Evolutionary conservation across 2,797 vertebrate species (phyloP).

Genomic region (Astyanax mexicanus): DNA sequence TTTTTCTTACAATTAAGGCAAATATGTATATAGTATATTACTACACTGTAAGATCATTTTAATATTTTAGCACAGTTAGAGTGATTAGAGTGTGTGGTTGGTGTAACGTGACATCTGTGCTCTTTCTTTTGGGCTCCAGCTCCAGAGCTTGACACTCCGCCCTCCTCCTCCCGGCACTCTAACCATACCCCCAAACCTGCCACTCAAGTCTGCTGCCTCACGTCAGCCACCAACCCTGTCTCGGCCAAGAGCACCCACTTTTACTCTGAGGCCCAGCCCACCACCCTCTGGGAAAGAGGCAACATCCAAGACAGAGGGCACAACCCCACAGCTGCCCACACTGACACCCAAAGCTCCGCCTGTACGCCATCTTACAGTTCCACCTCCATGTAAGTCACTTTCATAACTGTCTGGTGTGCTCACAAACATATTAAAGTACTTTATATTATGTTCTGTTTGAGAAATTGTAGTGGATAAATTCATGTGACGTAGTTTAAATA

Average conservation of each 20-base stretch:
- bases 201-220: conserved; percentile 85
- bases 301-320: conserved; percentile 63
- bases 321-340: conserved; percentile 42
- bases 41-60: background rate
- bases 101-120: background rate
- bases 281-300: conserved; percentile 56
- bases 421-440: background rate
- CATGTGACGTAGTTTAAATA: no score
- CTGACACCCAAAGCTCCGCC: conserved; percentile 55
- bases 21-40: background rate
- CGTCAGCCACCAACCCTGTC: conserved; percentile 81
- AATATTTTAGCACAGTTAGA: background rate
- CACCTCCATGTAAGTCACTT: conserved; percentile 76
- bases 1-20: background rate
- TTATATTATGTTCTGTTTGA: no score
- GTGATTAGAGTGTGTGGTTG: background rate
- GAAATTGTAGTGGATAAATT: no score
- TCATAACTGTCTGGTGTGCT: background rate
- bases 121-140: conserved; percentile 81
- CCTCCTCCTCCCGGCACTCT: conserved; percentile 88
- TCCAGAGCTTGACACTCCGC: conserved; percentile 92
- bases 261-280: conserved; percentile 74
- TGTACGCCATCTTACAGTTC: conserved; percentile 75
- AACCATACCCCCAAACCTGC: conserved; percentile 88
- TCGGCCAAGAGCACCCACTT: conserved; percentile 79